Evolutionary conservation across 2,888 invertebrate species (phyloP), one percentile per base, ranked within the genome.

Genomic region (Drosophila subsilvestris): DNA sequence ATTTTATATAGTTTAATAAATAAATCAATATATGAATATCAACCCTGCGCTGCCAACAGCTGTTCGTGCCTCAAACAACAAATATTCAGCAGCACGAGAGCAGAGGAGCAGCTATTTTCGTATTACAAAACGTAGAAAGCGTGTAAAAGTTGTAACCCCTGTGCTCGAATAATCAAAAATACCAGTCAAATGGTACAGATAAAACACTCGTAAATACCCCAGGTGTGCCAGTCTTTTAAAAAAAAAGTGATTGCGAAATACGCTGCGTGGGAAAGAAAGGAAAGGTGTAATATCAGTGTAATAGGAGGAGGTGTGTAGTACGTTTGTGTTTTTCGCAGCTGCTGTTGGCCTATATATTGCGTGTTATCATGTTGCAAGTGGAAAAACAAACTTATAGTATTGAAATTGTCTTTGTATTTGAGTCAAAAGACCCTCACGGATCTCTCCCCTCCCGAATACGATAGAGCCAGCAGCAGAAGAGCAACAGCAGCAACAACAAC

Each of bases 1-100:
- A 80, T 80, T 76, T 37, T 76, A 79, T 82, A 68, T 78, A 88
- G 80, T 70, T 88, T 88, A 80, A 79, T 84, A 74, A 82, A 88
- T 88, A 84, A 84, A 84, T 84, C 88, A 88, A 88, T 83, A 83
- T 75, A 79, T 32, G 47, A 63, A 42, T 74, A 77, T 63, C 62
- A 83, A 70, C 88, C 47, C 86, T 83, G 58, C 10, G 14, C 48
- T n/a, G 50, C 48, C 63, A 75, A 74, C 77, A 86, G 80, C 83
- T 75, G 86, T 63, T 63, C 49, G 49, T 62, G 57, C 69, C 37
- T n/a, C 37, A 37, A 86, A 84, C 80, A 88, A 86, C 86, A 83
- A 85, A 72, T 59, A 37, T 66, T 27, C 54, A 63, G 68, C 70
- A 68, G 60, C 55, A 61, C 29, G 45, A 69, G 51, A 63, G 62